Conservation (phyloP, 2,797 vertebrate genomes). For the Oophaga sylvatica region DNA sequence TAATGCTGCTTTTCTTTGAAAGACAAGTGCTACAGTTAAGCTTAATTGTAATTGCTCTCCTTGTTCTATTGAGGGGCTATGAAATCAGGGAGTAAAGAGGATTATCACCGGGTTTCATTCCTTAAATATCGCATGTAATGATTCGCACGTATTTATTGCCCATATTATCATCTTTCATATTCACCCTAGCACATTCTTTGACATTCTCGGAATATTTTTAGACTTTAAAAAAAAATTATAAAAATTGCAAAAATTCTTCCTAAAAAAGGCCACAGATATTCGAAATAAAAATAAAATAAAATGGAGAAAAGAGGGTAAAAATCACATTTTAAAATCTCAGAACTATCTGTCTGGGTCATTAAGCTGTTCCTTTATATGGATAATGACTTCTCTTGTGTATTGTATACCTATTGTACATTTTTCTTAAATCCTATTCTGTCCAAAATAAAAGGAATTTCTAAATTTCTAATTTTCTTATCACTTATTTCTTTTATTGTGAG, state of each 20-base stretch:
- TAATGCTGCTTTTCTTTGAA: slow-evolving; percentile 44
- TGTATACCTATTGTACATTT: too few relatives aligned
- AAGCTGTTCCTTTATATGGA: not conserved
- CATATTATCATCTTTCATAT: slow-evolving; percentile 32
- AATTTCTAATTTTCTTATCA: too few relatives aligned
- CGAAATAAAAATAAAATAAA: not conserved
- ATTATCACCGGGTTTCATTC: slow-evolving; percentile 50
- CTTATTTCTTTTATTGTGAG: too few relatives aligned
- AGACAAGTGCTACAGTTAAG: slow-evolving; percentile 53
- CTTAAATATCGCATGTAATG: slow-evolving; percentile 49
- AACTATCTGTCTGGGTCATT: not conserved
- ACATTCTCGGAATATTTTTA: too few relatives aligned
- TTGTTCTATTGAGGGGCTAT: slow-evolving; percentile 41
- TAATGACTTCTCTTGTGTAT: not conserved
- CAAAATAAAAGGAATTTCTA: too few relatives aligned
- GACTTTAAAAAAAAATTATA: too few relatives aligned
- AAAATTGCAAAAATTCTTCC: not conserved
- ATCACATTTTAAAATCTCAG: not conserved
- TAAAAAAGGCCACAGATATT: not conserved
- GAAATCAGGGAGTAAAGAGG: slow-evolving; percentile 54
- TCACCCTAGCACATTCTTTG: not conserved
- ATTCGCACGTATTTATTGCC: not conserved
- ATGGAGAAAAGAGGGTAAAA: not conserved
- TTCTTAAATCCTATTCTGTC: too few relatives aligned
- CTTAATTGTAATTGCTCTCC: slow-evolving; percentile 57